Conservation (phyloP, 2,888 invertebrate genomes). For the Apotomis capreana region DNA sequence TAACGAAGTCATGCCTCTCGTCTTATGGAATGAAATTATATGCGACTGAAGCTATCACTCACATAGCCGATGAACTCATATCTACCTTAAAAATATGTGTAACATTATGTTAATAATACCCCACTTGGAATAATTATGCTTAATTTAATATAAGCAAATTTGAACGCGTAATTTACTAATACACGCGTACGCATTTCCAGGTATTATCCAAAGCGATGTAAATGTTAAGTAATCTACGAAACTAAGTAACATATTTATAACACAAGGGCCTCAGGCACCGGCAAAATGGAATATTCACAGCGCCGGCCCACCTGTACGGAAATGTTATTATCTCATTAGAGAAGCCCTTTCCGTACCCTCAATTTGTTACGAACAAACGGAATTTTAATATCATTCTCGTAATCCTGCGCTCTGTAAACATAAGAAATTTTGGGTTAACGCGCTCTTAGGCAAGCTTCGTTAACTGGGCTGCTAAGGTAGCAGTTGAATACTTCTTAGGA, state of each 20-base stretch:
- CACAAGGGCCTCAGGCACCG: conserved; percentile 32
- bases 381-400: conserved; percentile 65
- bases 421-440: conserved; percentile 35
- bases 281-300: conserved; percentile 46
- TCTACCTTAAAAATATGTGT: too few relatives aligned
- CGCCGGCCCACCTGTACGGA: conserved; percentile 62
- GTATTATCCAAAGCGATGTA: conserved; percentile 35
- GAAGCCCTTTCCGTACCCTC: conserved; percentile 66
- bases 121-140: too few relatives aligned
- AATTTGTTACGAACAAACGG: conserved; percentile 70
- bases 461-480: not conserved
- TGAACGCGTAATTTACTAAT: conserved; percentile 7
- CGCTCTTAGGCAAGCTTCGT: conserved; percentile 17
- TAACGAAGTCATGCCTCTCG: too few relatives aligned
- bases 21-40: too few relatives aligned
- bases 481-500: not conserved
- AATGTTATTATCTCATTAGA: conserved; percentile 77
- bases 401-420: conserved; percentile 37
- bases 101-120: too few relatives aligned
- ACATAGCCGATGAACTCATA: too few relatives aligned
- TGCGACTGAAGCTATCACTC: too few relatives aligned
- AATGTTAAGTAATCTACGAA: conserved; percentile 38
- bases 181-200: conserved; percentile 2
- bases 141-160: not conserved
- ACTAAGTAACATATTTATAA: conserved; percentile 42